These are phyloP conservation scores for Eonycteris spelaea DNA, from an alignment of 2,113 vertebrate genomes.

Conservation along the genomic window DNA sequence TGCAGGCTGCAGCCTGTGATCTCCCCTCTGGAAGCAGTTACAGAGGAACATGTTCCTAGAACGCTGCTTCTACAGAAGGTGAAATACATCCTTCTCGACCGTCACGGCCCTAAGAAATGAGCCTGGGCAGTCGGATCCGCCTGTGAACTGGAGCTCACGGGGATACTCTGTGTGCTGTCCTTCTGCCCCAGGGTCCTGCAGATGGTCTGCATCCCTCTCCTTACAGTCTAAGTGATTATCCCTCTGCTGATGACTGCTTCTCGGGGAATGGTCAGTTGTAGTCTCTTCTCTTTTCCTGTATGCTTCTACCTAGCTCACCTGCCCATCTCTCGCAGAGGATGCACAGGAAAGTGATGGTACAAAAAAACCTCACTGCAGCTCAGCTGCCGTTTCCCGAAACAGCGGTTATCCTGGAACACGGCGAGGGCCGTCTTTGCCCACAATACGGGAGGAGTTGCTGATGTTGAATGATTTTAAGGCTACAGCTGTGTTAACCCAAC, in stretches of 20 bases:
- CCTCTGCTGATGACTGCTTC: not conserved
- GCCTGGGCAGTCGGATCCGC: not conserved
- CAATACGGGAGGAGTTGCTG: not conserved
- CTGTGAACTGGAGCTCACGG: not conserved
- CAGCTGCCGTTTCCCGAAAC: not conserved
- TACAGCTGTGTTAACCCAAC: not conserved
- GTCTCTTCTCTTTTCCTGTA: not conserved
- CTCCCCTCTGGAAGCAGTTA: not conserved
- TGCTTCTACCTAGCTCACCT: not conserved
- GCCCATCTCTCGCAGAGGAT: not conserved
- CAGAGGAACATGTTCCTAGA: not conserved
- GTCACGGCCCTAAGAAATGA: not conserved
- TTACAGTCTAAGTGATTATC: not conserved
- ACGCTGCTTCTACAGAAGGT: not conserved
- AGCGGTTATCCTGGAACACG: not conserved
- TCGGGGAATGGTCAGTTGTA: not conserved
- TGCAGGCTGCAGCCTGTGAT: not conserved
- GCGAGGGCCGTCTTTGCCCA: not conserved
- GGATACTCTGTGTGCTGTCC: not conserved
- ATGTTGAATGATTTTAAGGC: not conserved
- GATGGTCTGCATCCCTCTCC: not conserved
- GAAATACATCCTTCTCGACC: not conserved
- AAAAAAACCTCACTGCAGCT: not conserved
- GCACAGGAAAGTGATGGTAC: not conserved
- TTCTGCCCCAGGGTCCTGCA: not conserved